Evolutionary conservation across 2,797 vertebrate species (phyloP).

Genomic region (Kryptolebias ocellatus): DNA sequence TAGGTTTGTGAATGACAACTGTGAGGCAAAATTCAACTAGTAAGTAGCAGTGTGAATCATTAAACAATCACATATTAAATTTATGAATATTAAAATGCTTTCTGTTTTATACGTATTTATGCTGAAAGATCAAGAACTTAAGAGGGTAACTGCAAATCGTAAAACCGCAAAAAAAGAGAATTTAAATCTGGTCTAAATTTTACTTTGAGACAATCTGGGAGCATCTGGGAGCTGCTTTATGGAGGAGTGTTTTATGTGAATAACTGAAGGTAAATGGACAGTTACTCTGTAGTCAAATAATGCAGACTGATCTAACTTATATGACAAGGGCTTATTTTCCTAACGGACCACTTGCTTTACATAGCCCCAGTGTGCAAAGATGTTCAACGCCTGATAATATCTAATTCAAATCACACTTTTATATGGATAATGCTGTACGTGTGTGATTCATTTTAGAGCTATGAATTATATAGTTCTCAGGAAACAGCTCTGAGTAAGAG

Average conservation of each 20-base stretch:
- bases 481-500: not conserved
- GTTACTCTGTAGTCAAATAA: conserved; percentile 76
- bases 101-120: not conserved
- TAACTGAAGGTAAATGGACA: conserved; percentile 52
- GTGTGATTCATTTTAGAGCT: not conserved
- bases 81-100: not conserved
- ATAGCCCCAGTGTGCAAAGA: conserved; percentile 17
- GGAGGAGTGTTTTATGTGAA: conserved; percentile 41
- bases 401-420: conserved; percentile 30
- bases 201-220: conserved; percentile 19
- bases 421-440: not conserved
- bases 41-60: not conserved
- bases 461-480: not conserved
- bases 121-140: not conserved
- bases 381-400: conserved; percentile 7
- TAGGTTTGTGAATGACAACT: not conserved
- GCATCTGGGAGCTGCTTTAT: conserved; percentile 19
- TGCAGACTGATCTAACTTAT: conserved; percentile 45
- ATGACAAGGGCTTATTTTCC: conserved; percentile 65
- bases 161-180: not conserved
- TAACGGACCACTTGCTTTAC: conserved; percentile 58
- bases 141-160: conserved; percentile 3
- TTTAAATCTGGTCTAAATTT: conserved; percentile 30
- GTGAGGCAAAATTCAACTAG: not conserved
- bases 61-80: not conserved